These are phyloP conservation scores for Semicossyphus pulcher DNA, from an alignment of 2,113 vertebrate genomes.

Conservation along the genomic window DNA sequence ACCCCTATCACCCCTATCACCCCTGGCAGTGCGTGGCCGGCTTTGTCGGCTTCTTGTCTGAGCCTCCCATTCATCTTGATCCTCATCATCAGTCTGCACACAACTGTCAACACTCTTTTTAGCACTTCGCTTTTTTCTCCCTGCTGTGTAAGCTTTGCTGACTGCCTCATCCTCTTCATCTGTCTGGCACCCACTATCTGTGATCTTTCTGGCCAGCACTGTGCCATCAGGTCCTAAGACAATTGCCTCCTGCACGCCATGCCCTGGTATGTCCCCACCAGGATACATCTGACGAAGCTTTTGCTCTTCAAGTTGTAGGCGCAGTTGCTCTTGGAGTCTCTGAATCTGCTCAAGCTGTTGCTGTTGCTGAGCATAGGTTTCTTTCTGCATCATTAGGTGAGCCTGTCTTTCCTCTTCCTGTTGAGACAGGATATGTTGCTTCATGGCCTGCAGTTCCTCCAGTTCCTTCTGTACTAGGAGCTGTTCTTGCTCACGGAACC, in stretches of 20 bases:
- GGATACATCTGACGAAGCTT: conserved; percentile 88
- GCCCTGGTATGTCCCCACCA: conserved; percentile 66
- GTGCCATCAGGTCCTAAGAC: conserved; percentile 77
- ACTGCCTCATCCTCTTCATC: conserved; percentile 92
- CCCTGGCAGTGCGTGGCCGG: conserved; percentile 87
- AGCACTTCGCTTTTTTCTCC: conserved; percentile 86
- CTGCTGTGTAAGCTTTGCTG: conserved; percentile 88
- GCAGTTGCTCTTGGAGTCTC: conserved; percentile 95
- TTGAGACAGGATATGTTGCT: conserved; percentile 94
- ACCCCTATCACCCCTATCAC: conserved; percentile 88
- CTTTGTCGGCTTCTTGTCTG: conserved; percentile 88
- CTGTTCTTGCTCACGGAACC: conserved; percentile 97
- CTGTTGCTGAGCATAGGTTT: conserved; percentile 95
- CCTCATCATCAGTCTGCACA: conserved; percentile 98
- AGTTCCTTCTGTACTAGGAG: conserved; percentile 96
- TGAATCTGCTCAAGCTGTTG: conserved; percentile 97
- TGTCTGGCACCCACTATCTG: conserved; percentile 96
- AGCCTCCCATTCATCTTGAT: conserved; percentile 97
- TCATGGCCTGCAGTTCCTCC: conserved; percentile 96
- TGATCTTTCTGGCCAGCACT: conserved; percentile 89
- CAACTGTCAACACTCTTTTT: conserved; percentile 97
- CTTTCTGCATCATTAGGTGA: conserved; percentile 98
- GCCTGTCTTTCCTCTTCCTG: conserved; percentile 97
- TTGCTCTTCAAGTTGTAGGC: conserved; percentile 95
- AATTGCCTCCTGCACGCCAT: conserved; percentile 77